Conservation (phyloP, 2,888 invertebrate genomes). For the Mesorhabditis sp. region DNA sequence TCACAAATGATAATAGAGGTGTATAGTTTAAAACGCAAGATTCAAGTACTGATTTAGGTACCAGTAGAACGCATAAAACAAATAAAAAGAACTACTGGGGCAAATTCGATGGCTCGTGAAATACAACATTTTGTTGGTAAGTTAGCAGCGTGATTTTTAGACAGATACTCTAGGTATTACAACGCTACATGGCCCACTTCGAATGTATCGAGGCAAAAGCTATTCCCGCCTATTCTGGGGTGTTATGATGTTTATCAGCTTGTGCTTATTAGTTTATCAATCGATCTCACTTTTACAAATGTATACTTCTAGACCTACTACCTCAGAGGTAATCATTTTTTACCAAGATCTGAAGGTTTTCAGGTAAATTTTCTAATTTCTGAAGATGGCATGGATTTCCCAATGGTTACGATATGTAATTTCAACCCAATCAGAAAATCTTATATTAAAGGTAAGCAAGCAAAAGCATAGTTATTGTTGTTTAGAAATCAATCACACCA, state of each 20-base stretch:
- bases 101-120: constrained; percentile 43
- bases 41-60: constrained; percentile 36
- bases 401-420: constrained; percentile 47
- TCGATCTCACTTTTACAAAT: constrained; percentile 19
- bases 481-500: constrained; percentile 10
- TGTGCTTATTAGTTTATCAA: constrained; percentile 25
- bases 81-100: constrained; percentile 35
- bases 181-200: constrained; percentile 49
- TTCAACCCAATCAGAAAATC: constrained; percentile 44
- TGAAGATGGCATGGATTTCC: constrained; percentile 48
- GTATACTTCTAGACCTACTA: constrained; percentile 26
- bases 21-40: too few species aligned
- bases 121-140: constrained; percentile 50
- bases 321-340: constrained; percentile 22
- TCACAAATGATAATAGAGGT: too few species aligned
- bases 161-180: constrained; percentile 39
- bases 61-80: constrained; percentile 36
- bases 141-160: constrained; percentile 12
- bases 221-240: constrained; percentile 27
- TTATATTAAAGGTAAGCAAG: constrained; percentile 28
- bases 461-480: constrained; percentile 14
- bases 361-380: constrained; percentile 47
- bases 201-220: constrained; percentile 40
- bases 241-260: constrained; percentile 17
- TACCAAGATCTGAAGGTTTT: background rate